Base-by-base conservation (phyloP, 2,113 vertebrate genomes). In the Murina feae region DNA sequence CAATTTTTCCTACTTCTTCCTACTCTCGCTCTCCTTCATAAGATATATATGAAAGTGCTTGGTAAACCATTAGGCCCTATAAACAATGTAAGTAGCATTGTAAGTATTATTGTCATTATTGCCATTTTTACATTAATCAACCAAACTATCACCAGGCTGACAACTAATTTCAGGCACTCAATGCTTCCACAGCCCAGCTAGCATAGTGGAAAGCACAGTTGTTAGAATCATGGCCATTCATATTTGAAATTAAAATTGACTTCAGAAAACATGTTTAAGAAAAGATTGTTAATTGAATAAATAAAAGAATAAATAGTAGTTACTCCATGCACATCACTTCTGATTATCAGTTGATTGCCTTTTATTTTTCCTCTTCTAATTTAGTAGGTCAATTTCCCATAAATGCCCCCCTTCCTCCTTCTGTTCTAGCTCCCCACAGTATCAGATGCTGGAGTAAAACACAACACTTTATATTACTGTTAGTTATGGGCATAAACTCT, bases 1-100 rank as follows among this genome's bases (percentile, higher is more conserved):
- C 65, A 84, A 37, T 92, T 53, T 82, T 92, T 89, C 32, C 14
- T 66, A 78, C 72, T 93, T 93, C 51, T 93, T 92, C 44, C 71
- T 84, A 76, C 11, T 83, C 23, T 42, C 18, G 80, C 55, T 58
- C 16, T 72, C 66, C 42, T 95, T 60, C 35, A 30, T 44, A 60
- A 66, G 42, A 76, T 51, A 71, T 18, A 42, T 28, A 25, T 81
- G 28, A 37, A 89, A 83, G 7, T 55, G 17, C 25, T 74, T 39
- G 9, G 49, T 74, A 86, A 72, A 49, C 11, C 30, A 63, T 60
- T 28, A 35, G 42, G 25, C 32, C 21, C n/a, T 58, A 25, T 53
- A 79, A 66, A 72, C 74, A 75, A 89, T 49, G 9, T 86, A 94
- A 86, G 11, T 58, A 21, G 28, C 9, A 37, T 13, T 83, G 4